These are phyloP conservation scores for Meles meles DNA, from an alignment of 2,113 vertebrate species.

Conservation along the genomic window DNA sequence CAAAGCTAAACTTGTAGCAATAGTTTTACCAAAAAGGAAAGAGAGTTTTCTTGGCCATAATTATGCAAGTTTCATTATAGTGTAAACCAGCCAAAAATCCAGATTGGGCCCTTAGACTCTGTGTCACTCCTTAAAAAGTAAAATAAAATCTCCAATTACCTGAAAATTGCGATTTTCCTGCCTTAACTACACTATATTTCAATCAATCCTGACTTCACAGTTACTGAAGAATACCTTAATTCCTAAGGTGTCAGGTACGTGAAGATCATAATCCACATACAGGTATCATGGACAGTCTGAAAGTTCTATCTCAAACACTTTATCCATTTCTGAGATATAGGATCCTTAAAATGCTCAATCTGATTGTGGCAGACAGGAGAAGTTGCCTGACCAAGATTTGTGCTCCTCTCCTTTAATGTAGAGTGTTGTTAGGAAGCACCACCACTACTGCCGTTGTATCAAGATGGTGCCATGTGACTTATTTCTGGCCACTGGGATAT, in stretches of 20 bases:
- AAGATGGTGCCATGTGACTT: neutral
- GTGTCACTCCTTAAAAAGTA: neutral
- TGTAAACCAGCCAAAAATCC: constrained; percentile 35
- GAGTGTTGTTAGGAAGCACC: neutral
- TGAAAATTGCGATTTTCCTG: neutral
- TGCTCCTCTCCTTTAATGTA: neutral
- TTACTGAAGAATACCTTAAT: neutral
- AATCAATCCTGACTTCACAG: neutral
- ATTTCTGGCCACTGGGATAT: neutral
- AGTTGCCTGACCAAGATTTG: neutral
- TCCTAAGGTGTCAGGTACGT: neutral
- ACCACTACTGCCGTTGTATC: neutral
- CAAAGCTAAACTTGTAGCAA: constrained; percentile 20
- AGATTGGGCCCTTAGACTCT: neutral
- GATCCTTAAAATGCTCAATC: neutral
- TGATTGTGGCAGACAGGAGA: neutral
- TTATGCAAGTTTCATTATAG: neutral
- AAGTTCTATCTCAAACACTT: neutral
- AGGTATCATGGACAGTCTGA: accelerated
- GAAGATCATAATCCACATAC: neutral
- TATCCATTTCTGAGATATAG: neutral
- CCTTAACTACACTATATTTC: neutral
- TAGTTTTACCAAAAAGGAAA: constrained; percentile 24
- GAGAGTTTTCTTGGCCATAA: constrained; percentile 29
- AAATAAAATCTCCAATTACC: neutral